Evolutionary conservation across 2,113 vertebrate species (phyloP), one percentile per base, ranked within the genome.

Genomic region (Todiramphus chloris): DNA sequence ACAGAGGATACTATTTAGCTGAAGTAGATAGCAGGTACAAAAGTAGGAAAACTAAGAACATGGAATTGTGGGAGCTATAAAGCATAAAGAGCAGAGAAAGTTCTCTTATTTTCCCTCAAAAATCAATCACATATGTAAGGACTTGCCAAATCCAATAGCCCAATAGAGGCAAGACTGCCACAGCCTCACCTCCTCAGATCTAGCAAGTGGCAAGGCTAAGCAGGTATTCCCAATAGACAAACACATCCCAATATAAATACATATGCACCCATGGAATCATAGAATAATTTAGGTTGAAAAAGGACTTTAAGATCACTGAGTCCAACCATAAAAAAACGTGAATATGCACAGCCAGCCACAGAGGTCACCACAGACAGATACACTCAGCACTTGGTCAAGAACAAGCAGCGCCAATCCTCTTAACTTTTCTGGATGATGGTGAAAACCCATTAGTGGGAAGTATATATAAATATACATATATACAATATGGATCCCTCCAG

Each of bases 231-330:
- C 11, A 31, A 17, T 1, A 73, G 31, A 76, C 9, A 33, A 8
- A 20, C 4, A 64, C 3, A 12, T 46, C 17, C 48, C 46, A 46
- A 46, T 6, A 60, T 0, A 2, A 8, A 20, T 14, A 27, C 20
- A 23, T 1, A 3, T 1, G 5, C 41, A 20, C 11, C 16, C 14
- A 24, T 4, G 28, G 31, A 62, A 59, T 25, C 13, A 11, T 25
- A 69, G 37, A 64, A 28, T 33, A 28, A 73, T 37, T 64, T 7
- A n/a, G 21, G 11, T 13, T 48, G n/a, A 48, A 43, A 87, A 73
- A 63, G 4, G 68, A 14, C n/a, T 74, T 30, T 25, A 51, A 60
- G 17, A 21, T 39, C 16, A 63, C 31, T 0, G 0, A 78, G 30
- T 59, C 25, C 16, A 90, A 43, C 31, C 7, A 7, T 19, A 31